A percentile compares a stretch with the other conserved stretches of the same genome.
These are phyloP conservation scores for Scolanthus callimorphus DNA, from an alignment of 92 coral and sea anemone species.

Conservation along the genomic window DNA sequence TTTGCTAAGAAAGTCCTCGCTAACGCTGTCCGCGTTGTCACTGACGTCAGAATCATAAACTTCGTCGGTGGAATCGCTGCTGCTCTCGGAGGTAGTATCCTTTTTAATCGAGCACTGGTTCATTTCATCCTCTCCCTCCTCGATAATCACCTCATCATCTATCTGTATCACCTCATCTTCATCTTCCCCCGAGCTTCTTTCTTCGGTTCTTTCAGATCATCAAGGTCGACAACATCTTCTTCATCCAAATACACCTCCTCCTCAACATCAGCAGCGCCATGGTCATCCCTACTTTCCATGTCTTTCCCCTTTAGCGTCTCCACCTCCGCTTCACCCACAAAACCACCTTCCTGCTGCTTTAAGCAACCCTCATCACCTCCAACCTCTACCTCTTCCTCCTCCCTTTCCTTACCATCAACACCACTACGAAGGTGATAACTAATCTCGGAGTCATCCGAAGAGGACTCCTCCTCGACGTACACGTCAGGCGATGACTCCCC, in stretches of 20 bases:
- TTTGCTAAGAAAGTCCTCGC: too few relatives aligned
- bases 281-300: slow-evolving; percentile 7
- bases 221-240: background rate
- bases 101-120: too few relatives aligned
- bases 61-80: background rate
- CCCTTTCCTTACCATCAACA: slow-evolving; percentile 5
- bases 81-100: too few relatives aligned
- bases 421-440: too few relatives aligned
- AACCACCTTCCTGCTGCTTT: too few relatives aligned
- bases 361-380: background rate
- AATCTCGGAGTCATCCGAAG: background rate
- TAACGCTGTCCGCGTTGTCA: too few relatives aligned
- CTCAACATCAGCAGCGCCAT: background rate
- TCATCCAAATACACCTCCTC: background rate
- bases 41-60: slow-evolving; percentile 1
- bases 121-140: too few relatives aligned
- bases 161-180: too few relatives aligned
- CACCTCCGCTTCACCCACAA: too few relatives aligned
- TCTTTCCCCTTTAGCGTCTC: background rate
- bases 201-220: too few relatives aligned
- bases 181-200: too few relatives aligned
- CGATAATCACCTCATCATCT: too few relatives aligned
- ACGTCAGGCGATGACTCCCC: background rate
- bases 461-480: slow-evolving; percentile 3
- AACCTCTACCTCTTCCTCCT: background rate